Evolutionary conservation across 2,797 vertebrate species (phyloP).

Genomic region (Oceanodroma leucorhoa): DNA sequence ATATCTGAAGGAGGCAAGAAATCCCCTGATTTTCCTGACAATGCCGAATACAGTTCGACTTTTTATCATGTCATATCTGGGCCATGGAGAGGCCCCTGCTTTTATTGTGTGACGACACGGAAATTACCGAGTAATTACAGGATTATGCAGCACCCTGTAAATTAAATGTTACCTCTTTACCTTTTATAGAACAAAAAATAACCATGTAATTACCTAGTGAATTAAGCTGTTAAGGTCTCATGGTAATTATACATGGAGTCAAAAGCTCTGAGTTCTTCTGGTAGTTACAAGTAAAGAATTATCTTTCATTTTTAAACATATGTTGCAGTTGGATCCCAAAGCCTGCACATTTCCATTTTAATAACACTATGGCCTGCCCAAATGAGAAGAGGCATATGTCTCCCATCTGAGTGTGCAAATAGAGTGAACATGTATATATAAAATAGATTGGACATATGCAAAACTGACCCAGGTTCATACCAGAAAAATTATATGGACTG

Average conservation of each 20-base stretch:
- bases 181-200: slow-evolving; percentile 72
- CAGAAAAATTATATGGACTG: slow-evolving; percentile 46
- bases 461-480: slow-evolving; percentile 55
- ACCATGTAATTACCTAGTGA: slow-evolving; percentile 77
- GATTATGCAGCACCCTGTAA: slow-evolving; percentile 74
- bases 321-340: slow-evolving; percentile 54
- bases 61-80: slow-evolving; percentile 55
- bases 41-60: slow-evolving; percentile 6
- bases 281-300: slow-evolving; percentile 71
- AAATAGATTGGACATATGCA: slow-evolving; percentile 64
- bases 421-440: slow-evolving; percentile 55
- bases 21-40: background rate
- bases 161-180: slow-evolving; percentile 79
- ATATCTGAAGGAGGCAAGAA: background rate
- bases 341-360: slow-evolving; percentile 67
- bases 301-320: slow-evolving; percentile 71
- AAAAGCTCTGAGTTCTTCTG: slow-evolving; percentile 72
- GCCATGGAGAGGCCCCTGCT: slow-evolving; percentile 35
- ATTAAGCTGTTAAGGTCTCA: slow-evolving; percentile 74
- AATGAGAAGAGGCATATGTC: slow-evolving; percentile 65
- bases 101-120: slow-evolving; percentile 54
- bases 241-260: slow-evolving; percentile 72
- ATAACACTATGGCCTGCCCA: slow-evolving; percentile 64
- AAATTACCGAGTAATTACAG: slow-evolving; percentile 75
- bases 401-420: slow-evolving; percentile 70